Percentiles rank a stretch among this genome's conserved stretches.
Conservation (phyloP, 2,888 invertebrate species). For the Sinhomidia bicolor region DNA sequence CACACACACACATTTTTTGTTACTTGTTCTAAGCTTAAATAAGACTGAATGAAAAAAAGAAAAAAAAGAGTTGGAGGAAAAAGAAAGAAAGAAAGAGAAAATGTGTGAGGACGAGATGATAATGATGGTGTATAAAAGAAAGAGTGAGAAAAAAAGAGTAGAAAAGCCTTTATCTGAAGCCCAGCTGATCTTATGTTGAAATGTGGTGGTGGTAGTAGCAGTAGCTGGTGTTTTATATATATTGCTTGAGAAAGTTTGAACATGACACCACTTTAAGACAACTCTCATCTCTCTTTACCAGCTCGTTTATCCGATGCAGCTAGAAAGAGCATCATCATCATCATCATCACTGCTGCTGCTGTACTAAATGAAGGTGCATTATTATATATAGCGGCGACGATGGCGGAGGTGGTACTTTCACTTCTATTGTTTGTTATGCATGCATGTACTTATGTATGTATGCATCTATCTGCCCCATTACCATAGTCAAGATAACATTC, state of each 20-base stretch:
- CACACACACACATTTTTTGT: constrained; percentile 34
- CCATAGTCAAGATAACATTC: constrained; percentile 48
- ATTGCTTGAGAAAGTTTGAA: constrained; percentile 58
- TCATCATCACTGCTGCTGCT: not conserved
- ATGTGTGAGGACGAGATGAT: constrained; percentile 6
- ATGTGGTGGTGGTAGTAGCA: no score
- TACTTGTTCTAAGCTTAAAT: constrained; percentile 60
- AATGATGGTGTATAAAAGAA: no score
- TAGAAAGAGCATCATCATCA: constrained; percentile 22
- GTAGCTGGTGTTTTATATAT: constrained; percentile 56
- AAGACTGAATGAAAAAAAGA: constrained; percentile 59
- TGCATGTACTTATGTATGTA: constrained; percentile 30
- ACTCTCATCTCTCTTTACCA: constrained; percentile 62
- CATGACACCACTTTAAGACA: constrained; percentile 66
- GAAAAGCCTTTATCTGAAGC: constrained; percentile 56
- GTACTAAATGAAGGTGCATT: not conserved
- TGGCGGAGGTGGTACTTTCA: no score
- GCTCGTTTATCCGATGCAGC: constrained; percentile 62
- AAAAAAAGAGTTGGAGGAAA: constrained; percentile 39
- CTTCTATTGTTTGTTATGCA: no score
- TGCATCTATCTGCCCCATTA: constrained; percentile 25
- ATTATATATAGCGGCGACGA: not conserved
- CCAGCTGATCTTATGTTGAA: constrained; percentile 64
- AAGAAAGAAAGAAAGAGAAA: not conserved
- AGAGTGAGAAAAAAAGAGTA: constrained; percentile 27